phyloP scores from a whole-genome alignment of 1,140 invertebrate genomes.

The Micrasema minimum region DNA sequence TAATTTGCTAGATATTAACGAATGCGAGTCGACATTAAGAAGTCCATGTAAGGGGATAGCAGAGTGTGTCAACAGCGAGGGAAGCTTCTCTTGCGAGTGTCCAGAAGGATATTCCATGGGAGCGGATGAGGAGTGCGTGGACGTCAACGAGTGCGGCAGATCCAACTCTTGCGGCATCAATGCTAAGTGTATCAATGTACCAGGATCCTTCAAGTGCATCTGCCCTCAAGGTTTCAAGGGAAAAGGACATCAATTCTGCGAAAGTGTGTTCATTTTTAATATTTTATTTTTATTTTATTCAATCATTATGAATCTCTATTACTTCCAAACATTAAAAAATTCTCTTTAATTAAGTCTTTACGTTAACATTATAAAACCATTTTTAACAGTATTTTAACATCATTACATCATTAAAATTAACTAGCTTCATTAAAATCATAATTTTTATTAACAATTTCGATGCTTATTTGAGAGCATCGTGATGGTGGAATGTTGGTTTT shows the following conservation, averaged over 20 bases:
- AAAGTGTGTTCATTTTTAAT: conserved; percentile 76
- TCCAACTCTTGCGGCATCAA: conserved; percentile 82
- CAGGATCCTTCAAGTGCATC: conserved; percentile 88
- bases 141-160: conserved; percentile 87
- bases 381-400: conserved; percentile 19
- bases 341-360: background rate
- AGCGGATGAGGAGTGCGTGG: conserved; percentile 82
- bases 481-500: conserved; percentile 15
- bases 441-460: conserved; percentile 26
- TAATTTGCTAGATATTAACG: conserved; percentile 54
- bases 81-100: conserved; percentile 80
- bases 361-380: background rate
- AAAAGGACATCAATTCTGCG: conserved; percentile 77
- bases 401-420: conserved; percentile 45
- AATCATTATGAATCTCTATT: background rate
- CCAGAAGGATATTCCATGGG: conserved; percentile 70
- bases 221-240: conserved; percentile 86
- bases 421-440: conserved; percentile 6
- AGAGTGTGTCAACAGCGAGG: conserved; percentile 79
- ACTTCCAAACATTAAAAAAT: background rate
- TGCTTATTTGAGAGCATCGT: conserved; percentile 21
- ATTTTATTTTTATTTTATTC: conserved; percentile 1
- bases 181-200: conserved; percentile 84
- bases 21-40: conserved; percentile 55
- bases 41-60: conserved; percentile 77